Percentiles rank a stretch among this genome's conserved stretches.
Conservation (phyloP, 2,888 invertebrate species). For the Lysandra bellargus region DNA sequence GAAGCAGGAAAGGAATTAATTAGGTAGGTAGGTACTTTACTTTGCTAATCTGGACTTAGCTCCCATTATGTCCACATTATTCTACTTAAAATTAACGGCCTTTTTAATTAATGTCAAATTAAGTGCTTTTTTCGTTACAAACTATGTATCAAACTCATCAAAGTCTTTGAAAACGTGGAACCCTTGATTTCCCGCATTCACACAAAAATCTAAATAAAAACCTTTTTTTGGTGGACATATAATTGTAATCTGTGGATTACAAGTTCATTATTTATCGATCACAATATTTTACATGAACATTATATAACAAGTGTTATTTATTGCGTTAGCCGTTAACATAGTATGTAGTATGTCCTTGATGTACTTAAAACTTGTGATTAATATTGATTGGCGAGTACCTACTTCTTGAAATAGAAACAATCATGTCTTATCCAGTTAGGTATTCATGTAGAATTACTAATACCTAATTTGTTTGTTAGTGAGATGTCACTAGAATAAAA, state of each 20-base stretch:
- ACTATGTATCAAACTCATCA: too few species aligned
- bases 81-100: too few species aligned
- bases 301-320: slow-evolving; percentile 7
- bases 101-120: too few species aligned
- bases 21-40: too few species aligned
- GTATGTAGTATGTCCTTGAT: background rate
- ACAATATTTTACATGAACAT: background rate
- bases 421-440: too few species aligned
- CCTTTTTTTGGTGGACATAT: slow-evolving; percentile 50
- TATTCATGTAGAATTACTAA: too few species aligned
- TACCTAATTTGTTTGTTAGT: too few species aligned
- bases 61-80: too few species aligned
- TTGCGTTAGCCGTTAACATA: background rate
- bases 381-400: background rate
- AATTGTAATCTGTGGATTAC: slow-evolving; percentile 52
- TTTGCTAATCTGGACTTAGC: too few species aligned
- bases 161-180: background rate
- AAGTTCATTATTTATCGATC: slow-evolving; percentile 49
- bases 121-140: too few species aligned
- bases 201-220: background rate
- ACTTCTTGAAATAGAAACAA: background rate
- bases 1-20: too few species aligned
- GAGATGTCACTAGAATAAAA: too few species aligned
- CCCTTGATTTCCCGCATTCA: background rate
- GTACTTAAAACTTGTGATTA: background rate